A percentile compares a stretch with the other conserved stretches of the same genome.
These are phyloP conservation scores for Chelonia mydas DNA, from an alignment of 2,797 vertebrate species.

Conservation along the genomic window DNA sequence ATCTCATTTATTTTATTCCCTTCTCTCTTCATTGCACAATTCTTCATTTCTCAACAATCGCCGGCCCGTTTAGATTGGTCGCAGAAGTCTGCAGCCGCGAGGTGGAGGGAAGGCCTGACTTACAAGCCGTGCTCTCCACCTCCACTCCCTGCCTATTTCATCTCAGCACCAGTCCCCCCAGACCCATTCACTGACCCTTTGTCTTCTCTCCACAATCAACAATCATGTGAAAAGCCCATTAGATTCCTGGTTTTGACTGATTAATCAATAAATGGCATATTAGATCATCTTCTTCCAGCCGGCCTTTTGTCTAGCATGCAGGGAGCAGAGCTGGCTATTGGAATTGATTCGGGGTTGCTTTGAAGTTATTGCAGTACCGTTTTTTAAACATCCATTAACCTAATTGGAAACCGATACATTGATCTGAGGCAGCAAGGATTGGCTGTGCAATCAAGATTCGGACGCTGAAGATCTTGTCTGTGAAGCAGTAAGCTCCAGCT, in stretches of 20 bases:
- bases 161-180: neutral
- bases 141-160: neutral
- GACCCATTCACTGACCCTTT: slow-evolving; percentile 46
- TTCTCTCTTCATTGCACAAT: neutral
- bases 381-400: neutral
- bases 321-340: neutral
- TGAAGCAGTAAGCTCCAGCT: neutral
- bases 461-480: neutral
- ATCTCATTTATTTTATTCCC: slow-evolving; percentile 52
- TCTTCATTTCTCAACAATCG: neutral
- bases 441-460: neutral
- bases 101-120: neutral
- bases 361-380: neutral
- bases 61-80: neutral
- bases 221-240: slow-evolving; percentile 57
- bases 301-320: neutral
- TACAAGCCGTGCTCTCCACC: neutral
- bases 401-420: neutral
- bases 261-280: slow-evolving; percentile 60
- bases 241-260: slow-evolving; percentile 54
- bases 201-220: slow-evolving; percentile 34
- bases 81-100: neutral
- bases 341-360: slow-evolving; percentile 55
- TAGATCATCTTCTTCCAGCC: slow-evolving; percentile 47
- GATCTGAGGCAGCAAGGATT: neutral